Evolutionary conservation across 2,113 vertebrate species (phyloP).

Genomic region (Chascanopsetta lugubris): DNA sequence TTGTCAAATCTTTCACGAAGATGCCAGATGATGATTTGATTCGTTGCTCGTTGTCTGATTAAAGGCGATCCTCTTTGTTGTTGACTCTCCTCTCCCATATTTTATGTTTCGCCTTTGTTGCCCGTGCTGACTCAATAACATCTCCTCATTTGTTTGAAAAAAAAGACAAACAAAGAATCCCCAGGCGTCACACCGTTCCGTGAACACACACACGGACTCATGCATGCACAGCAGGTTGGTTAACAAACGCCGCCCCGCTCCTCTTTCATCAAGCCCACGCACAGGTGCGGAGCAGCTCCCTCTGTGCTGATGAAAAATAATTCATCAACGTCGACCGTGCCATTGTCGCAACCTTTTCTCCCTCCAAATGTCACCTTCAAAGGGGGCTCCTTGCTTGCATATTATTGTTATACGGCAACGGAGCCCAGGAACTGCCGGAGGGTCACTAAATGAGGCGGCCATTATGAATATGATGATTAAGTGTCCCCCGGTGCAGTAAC

Average conservation of each 20-base stretch:
- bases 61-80: constrained; percentile 48
- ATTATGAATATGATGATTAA: constrained; percentile 76
- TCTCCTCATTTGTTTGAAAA: constrained; percentile 56
- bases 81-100: constrained; percentile 35
- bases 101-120: constrained; percentile 46
- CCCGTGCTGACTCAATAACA: constrained; percentile 64
- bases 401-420: constrained; percentile 73
- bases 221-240: constrained; percentile 12
- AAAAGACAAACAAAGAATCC: constrained; percentile 55
- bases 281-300: constrained; percentile 67
- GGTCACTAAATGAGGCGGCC: constrained; percentile 66
- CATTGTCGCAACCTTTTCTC: constrained; percentile 67
- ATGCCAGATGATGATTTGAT: constrained; percentile 56
- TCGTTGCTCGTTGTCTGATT: constrained; percentile 38
- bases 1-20: background rate
- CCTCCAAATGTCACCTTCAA: constrained; percentile 76
- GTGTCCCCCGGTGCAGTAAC: constrained; percentile 61
- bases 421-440: constrained; percentile 61
- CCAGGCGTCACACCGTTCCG: constrained; percentile 33
- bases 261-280: constrained; percentile 64
- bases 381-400: constrained; percentile 51
- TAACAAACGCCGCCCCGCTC: constrained; percentile 44
- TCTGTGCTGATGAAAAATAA: constrained; percentile 73
- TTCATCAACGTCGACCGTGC: constrained; percentile 73
- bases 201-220: constrained; percentile 14